phyloP scores from a whole-genome alignment of 2,113 vertebrate species.

The Thermophis baileyi region DNA sequence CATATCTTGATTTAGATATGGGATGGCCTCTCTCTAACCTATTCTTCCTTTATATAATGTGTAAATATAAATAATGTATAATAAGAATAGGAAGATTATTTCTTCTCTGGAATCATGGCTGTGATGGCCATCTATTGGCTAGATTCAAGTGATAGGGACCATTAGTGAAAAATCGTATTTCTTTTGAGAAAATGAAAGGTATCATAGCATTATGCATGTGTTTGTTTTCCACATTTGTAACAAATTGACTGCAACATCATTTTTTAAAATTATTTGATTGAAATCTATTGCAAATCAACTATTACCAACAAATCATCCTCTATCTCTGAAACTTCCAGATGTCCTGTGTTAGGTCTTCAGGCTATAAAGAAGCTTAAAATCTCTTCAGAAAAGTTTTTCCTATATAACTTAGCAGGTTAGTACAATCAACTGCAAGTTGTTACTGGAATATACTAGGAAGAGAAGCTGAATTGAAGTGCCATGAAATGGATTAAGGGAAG shows the following conservation, averaged over 20 bases:
- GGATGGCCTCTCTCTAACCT: not conserved
- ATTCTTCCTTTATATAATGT: not conserved
- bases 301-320: no score
- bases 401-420: not conserved
- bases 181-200: not conserved
- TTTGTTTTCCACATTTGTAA: conserved; percentile 13
- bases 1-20: not conserved
- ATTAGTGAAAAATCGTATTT: not conserved
- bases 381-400: not conserved
- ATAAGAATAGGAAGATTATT: not conserved
- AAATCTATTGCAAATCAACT: not conserved
- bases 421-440: not conserved
- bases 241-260: not conserved
- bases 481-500: not conserved
- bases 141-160: not conserved
- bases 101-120: not conserved
- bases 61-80: not conserved
- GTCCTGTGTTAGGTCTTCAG: not conserved
- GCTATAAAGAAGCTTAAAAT: not conserved
- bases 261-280: not conserved
- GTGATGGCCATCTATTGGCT: not conserved
- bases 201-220: not conserved
- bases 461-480: not conserved
- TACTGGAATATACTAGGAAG: not conserved
- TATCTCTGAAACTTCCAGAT: not conserved